These are phyloP conservation scores for Porites lutea DNA, from an alignment of 64 coral and sea anemone species.

Conservation along the genomic window DNA sequence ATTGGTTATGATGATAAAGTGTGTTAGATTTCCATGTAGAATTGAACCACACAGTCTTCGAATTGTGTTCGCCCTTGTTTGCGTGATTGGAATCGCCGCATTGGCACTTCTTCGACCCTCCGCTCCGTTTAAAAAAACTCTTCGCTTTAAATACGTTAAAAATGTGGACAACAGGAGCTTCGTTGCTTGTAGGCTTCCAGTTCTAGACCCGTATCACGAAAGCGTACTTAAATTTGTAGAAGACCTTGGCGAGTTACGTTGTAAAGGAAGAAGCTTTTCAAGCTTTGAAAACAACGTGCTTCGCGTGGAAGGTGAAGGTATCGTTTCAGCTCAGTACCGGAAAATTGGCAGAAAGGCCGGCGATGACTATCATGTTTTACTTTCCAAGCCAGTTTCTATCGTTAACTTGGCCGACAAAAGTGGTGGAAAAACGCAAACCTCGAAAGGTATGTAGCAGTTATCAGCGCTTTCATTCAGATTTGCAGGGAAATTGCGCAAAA, in stretches of 20 bases:
- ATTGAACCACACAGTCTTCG: background rate
- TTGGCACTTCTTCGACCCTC: too few relatives aligned
- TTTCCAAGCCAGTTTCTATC: conserved; percentile 20
- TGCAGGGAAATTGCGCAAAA: too few relatives aligned
- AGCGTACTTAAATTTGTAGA: too few relatives aligned
- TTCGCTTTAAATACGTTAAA: too few relatives aligned
- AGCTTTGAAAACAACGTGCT: conserved; percentile 55
- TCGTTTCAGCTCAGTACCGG: conserved; percentile 51
- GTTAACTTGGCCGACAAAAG: background rate
- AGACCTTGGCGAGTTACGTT: too few relatives aligned
- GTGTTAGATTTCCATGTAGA: background rate
- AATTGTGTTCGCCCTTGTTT: background rate
- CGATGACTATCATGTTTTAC: conserved; percentile 32
- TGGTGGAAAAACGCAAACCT: too few relatives aligned
- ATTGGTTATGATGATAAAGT: background rate
- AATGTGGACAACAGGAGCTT: too few relatives aligned
- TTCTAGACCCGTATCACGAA: too few relatives aligned
- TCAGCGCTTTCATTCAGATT: too few relatives aligned
- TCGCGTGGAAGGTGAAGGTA: conserved; percentile 32
- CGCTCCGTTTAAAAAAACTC: too few relatives aligned
- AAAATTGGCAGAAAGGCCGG: conserved; percentile 7
- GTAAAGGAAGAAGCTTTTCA: background rate
- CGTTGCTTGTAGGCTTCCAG: too few relatives aligned
- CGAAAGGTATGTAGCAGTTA: too few relatives aligned
- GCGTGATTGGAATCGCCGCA: background rate